phyloP scores from a whole-genome alignment of 2,888 invertebrate genomes.

The Nasonia oneida region DNA sequence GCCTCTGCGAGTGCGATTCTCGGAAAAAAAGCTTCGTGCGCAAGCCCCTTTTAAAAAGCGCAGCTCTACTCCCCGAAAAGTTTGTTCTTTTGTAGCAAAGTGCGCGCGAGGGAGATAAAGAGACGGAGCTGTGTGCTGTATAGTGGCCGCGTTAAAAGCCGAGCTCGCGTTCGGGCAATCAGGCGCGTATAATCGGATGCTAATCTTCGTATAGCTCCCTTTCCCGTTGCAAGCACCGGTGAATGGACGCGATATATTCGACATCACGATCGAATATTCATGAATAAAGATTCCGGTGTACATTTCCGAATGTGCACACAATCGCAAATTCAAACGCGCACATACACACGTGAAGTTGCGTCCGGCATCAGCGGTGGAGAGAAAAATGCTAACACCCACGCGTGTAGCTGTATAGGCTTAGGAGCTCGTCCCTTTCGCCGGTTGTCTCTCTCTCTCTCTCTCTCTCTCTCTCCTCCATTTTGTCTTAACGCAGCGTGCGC shows the following conservation, averaged over 20 bases:
- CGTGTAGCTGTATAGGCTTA: neutral
- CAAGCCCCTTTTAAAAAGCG: slow-evolving; percentile 4
- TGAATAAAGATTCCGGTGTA: neutral
- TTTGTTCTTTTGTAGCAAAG: neutral
- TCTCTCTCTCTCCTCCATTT: slow-evolving; percentile 75
- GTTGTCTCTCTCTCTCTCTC: neutral
- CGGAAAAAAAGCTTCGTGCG: neutral
- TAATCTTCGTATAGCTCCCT: slow-evolving; percentile 21
- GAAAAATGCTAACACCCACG: neutral
- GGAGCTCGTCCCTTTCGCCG: neutral
- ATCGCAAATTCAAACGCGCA: neutral
- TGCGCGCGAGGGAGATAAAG: neutral
- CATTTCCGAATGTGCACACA: neutral
- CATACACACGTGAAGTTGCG: neutral
- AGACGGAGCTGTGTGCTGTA: neutral
- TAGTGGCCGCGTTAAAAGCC: neutral
- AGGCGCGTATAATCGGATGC: slow-evolving; percentile 39
- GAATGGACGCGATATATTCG: too few relatives aligned
- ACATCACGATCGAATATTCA: neutral
- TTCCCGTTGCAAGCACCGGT: too few relatives aligned
- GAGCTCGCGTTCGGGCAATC: neutral
- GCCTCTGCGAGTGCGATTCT: neutral
- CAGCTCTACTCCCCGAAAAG: neutral
- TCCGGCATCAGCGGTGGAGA: neutral
- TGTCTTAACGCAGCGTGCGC: slow-evolving; percentile 78